Base-by-base conservation (phyloP, 2,113 vertebrate genomes). In the Pleuronectes platessa region DNA sequence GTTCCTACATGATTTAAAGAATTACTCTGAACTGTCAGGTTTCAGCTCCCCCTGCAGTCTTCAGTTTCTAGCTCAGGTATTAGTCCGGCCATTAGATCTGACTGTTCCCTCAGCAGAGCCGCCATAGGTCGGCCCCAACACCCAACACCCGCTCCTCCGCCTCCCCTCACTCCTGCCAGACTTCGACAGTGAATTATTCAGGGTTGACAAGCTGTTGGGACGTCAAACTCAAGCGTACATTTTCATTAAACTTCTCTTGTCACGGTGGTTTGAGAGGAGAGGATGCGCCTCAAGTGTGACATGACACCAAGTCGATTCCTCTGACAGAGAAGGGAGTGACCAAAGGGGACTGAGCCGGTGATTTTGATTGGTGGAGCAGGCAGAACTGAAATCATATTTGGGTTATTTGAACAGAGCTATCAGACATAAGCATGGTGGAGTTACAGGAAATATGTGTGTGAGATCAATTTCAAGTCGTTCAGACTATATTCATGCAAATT, bases 101-200 rank as follows among this genome's bases (percentile, higher is more conserved):
- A 81, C 73, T 21, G 51, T 90, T 86, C 85, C 61, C 70, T 85
- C 64, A 83, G 72, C 37, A 55, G 55, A 61, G 67, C 59, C 76
- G 71, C 77, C 51, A 54, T 76, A 79, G 62, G 60, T 67, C 53
- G 47, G 61, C 47, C 26, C 45, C 53, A 24, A 15, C 47, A 12
- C 23, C 6, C 24, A 55, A 5, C 13, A 13, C 24, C 21, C 24
- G 13, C 37, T 21, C 1, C 63, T 47, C 24, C 11, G 61, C 51
- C 59, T 55, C 63, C 9, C 40, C 62, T 73, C 15, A 58, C 73
- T 58, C 47, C 66, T 49, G 71, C 58, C 74, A 65, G 68, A 78
- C 81, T 75, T 86, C 76, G 62, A 91, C 62, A 23, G 83, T 92
- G 73, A 94, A 93, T 93, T 71, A 93, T 93, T 93, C 68, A 93